These are phyloP conservation scores for Semnornis frantzii DNA, from an alignment of 2,113 vertebrate species.

Conservation along the genomic window DNA sequence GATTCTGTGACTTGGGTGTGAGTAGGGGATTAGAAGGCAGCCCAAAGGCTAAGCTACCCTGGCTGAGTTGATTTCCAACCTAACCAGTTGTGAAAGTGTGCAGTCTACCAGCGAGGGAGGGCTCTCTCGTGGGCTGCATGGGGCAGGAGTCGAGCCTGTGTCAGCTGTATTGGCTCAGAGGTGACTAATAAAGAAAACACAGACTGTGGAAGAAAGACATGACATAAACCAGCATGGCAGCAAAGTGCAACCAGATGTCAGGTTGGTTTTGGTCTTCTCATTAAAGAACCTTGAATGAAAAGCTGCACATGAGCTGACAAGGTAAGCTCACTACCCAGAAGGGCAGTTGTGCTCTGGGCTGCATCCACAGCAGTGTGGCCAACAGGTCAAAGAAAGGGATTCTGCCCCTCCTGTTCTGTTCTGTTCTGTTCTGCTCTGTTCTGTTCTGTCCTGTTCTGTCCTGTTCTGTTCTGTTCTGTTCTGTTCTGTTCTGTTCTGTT, in stretches of 20 bases:
- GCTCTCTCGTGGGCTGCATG: neutral
- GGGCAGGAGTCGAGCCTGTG: neutral
- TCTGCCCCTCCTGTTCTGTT: too few species aligned
- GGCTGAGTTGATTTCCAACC: neutral
- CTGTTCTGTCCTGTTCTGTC: too few species aligned
- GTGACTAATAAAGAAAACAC: slow-evolving; percentile 39
- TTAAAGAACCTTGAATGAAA: neutral
- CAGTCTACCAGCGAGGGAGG: neutral
- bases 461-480: too few species aligned
- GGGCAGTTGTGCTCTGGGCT: too few species aligned
- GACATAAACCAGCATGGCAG: neutral
- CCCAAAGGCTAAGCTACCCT: neutral
- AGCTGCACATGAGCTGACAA: too few species aligned
- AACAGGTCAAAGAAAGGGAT: too few species aligned
- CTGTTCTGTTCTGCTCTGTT: too few species aligned
- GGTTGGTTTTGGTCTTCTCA: slow-evolving; percentile 3
- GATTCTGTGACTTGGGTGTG: neutral
- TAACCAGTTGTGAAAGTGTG: neutral
- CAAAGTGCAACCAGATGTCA: slow-evolving; percentile 26
- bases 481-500: too few species aligned
- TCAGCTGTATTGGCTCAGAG: neutral
- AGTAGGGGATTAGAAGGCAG: neutral
- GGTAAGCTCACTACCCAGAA: too few species aligned
- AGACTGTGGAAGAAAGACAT: neutral
- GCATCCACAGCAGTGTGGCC: too few species aligned